Percentiles rank a stretch among this genome's conserved stretches.
These are phyloP conservation scores for Pipa parva DNA, from an alignment of 2,113 vertebrate genomes.

Conservation along the genomic window DNA sequence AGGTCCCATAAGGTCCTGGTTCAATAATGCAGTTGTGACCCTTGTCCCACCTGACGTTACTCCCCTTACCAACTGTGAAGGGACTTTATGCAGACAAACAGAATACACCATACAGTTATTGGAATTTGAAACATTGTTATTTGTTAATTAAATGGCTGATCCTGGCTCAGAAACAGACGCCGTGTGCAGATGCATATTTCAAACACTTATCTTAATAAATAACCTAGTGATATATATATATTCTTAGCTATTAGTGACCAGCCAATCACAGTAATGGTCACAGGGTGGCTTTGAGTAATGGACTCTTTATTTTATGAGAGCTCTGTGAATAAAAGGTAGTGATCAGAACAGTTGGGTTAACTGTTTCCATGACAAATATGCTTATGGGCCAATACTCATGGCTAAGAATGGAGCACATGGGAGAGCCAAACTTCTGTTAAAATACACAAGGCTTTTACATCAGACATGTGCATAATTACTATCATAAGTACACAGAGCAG, in stretches of 20 bases:
- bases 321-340: not conserved
- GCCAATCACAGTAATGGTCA: constrained; percentile 31
- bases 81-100: no score
- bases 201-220: not conserved
- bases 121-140: no score
- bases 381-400: not conserved
- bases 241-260: constrained; percentile 10
- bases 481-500: no score
- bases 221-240: constrained; percentile 2
- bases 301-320: constrained; percentile 30
- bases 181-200: not conserved
- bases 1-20: no score
- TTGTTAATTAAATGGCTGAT: no score
- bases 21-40: no score
- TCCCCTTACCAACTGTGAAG: no score
- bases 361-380: not conserved
- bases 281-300: constrained; percentile 24
- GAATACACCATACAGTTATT: no score
- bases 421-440: no score
- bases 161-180: not conserved
- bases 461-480: no score
- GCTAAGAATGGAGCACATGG: not conserved
- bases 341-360: constrained; percentile 11
- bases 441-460: no score
- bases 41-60: no score